These are phyloP conservation scores for Drosophila kepulauana DNA, from an alignment of 1,140 invertebrate genomes.

Conservation along the genomic window DNA sequence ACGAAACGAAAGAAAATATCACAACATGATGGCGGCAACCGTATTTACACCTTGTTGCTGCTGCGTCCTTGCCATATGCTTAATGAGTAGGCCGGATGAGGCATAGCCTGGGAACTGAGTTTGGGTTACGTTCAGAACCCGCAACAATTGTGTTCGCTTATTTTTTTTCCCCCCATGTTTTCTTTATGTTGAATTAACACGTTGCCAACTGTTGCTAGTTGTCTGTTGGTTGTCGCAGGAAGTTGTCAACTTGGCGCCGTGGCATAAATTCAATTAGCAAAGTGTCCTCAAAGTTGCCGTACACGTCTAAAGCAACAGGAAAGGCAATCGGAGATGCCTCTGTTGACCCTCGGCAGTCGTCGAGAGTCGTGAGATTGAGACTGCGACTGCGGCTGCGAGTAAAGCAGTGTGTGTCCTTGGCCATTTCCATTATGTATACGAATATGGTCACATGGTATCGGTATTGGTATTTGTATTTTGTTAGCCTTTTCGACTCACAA, in stretches of 20 bases:
- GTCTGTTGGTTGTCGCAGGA: conserved; percentile 49
- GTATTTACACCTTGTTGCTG: conserved; percentile 76
- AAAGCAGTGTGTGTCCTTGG: conserved; percentile 16
- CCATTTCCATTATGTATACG: conserved; percentile 13
- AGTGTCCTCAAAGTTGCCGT: conserved; percentile 62
- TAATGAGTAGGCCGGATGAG: conserved; percentile 67
- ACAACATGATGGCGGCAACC: conserved; percentile 32
- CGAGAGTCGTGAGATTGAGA: neutral
- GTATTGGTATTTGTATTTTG: conserved; percentile 58
- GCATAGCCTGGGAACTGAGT: conserved; percentile 3
- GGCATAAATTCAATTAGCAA: conserved; percentile 81
- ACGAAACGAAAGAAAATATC: conserved; percentile 50
- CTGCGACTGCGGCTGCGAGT: neutral
- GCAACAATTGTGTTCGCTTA: conserved; percentile 58
- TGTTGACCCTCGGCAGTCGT: conserved; percentile 34
- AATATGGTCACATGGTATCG: conserved; percentile 23
- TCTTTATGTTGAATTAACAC: conserved; percentile 71
- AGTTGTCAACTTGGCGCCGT: conserved; percentile 69
- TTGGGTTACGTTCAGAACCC: neutral
- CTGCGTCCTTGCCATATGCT: conserved; percentile 70
- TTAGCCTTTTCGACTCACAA: conserved; percentile 73
- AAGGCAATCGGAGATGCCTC: conserved; percentile 48
- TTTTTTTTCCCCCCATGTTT: neutral
- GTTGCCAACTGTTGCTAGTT: conserved; percentile 74
- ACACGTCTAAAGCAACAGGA: conserved; percentile 31